Conservation (phyloP, 2,113 vertebrate species). For the Eurystomus gularis region DNA sequence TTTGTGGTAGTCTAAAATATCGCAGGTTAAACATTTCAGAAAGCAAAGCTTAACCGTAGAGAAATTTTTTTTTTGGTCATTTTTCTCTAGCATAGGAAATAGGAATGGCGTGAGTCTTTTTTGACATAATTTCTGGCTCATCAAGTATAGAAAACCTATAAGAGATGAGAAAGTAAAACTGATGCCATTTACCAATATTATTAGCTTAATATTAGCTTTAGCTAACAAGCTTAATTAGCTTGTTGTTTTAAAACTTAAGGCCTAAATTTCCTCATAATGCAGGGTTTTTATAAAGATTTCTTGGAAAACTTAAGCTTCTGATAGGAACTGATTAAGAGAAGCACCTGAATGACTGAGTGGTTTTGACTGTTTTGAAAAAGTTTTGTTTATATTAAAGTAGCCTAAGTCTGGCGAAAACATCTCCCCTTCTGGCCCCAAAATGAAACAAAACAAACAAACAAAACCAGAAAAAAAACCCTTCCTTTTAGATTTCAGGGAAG, state of each 20-base stretch:
- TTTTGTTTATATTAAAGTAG: not conserved
- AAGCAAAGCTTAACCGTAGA: not conserved
- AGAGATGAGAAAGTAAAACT: not conserved
- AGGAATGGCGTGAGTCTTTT: not conserved
- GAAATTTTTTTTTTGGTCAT: rapidly evolving
- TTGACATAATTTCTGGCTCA: not conserved
- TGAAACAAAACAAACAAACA: too few species aligned
- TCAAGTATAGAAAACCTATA: not conserved
- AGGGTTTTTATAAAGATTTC: not conserved
- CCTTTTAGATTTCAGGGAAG: not conserved
- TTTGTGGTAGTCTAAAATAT: not conserved
- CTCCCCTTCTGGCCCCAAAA: rapidly evolving
- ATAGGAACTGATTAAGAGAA: not conserved
- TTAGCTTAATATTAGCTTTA: too few species aligned
- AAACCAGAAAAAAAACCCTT: rapidly evolving
- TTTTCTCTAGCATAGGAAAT: not conserved
- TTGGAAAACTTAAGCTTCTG: not conserved
- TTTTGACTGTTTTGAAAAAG: not conserved
- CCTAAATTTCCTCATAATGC: not conserved
- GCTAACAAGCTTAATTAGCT: too few species aligned
- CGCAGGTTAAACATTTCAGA: not conserved
- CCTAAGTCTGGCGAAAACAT: not conserved
- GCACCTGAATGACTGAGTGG: not conserved
- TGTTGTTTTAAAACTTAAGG: not conserved
- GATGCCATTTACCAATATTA: not conserved